Evolutionary conservation across 2,888 invertebrate genomes (phyloP), one percentile per base, ranked within the genome.

Genomic region (Gastrophysa polygoni): DNA sequence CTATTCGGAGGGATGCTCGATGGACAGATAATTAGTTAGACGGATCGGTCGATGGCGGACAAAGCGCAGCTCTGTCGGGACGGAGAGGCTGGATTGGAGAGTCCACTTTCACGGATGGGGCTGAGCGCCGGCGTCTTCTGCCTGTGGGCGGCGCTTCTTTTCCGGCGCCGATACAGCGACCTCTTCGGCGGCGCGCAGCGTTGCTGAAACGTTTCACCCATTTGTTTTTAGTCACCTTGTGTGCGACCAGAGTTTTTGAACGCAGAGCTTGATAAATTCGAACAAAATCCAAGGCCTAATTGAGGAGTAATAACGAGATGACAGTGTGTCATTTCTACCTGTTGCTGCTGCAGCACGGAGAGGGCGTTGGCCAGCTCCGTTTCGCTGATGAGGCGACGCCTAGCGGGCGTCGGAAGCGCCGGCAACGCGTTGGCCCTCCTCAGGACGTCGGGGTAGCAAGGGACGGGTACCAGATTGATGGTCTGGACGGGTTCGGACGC

Each of bases 1-100:
- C 11, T 52, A 43, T 51, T 29, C 28, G 20, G 32, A 20, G 38
- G 38, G 20, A 21, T 11, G 7, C 4, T 32, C 32, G 4, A 32
- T 2, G 32, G 32, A 28, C 28, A 28, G 5, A 28, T 8, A 1
- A 38, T 38, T 14, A 38, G 38, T 38, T 38, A 70, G 77, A n/a
- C 78, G 66, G 79, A 61, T 70, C 74, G 64, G 77, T 80, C 67
- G 75, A 81, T 68, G 38, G 75, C 73, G 38, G 75, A 69, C 75
- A 81, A 68, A 73, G 79, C 64, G 69, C 80, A 80, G 66, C 73
- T 78, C 78, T 74, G 82, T 75, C 71, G 76, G 74, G 81, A 81
- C 74, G 89, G 89, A 59, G 89, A 89, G 14, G 88, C 87, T 1
- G 89, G 89, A 81, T 90, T 90, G 49, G 89, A 89, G 16, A 89